phyloP scores from a whole-genome alignment of 2,113 vertebrate species.

The Callorhinus ursinus region DNA sequence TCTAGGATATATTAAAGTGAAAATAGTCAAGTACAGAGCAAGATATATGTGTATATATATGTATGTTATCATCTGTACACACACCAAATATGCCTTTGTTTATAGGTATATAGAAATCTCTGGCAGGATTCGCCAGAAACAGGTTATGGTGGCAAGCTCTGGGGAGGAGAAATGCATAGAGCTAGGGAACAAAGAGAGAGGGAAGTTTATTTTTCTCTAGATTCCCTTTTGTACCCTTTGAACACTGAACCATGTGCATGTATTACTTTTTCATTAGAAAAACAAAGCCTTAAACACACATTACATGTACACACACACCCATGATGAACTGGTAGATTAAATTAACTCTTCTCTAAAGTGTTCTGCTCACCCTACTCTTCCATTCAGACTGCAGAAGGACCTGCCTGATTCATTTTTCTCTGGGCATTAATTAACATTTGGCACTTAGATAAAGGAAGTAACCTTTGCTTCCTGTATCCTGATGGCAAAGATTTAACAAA shows the following conservation, averaged over 20 bases:
- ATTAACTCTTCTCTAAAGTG: background rate
- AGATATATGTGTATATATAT: background rate
- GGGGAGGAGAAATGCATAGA: background rate
- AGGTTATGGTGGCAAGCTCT: background rate
- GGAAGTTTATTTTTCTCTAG: background rate
- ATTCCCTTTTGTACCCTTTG: background rate
- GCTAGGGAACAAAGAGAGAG: background rate
- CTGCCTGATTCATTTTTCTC: background rate
- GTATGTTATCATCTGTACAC: background rate
- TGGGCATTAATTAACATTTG: slow-evolving; percentile 22
- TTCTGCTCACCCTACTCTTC: background rate
- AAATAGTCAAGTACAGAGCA: background rate
- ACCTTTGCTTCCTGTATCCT: slow-evolving; percentile 33
- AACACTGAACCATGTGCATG: background rate
- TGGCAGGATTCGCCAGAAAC: background rate
- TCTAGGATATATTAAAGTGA: background rate
- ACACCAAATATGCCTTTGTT: background rate
- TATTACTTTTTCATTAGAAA: background rate
- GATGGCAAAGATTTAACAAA: background rate
- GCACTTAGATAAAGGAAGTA: background rate
- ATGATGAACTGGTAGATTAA: background rate
- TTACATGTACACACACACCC: background rate
- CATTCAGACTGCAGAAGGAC: background rate
- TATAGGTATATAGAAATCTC: background rate
- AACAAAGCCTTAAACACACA: background rate